Evolutionary conservation across 2,888 invertebrate species (phyloP), one percentile per base, ranked within the genome.

Genomic region (Plagodis pulveraria): DNA sequence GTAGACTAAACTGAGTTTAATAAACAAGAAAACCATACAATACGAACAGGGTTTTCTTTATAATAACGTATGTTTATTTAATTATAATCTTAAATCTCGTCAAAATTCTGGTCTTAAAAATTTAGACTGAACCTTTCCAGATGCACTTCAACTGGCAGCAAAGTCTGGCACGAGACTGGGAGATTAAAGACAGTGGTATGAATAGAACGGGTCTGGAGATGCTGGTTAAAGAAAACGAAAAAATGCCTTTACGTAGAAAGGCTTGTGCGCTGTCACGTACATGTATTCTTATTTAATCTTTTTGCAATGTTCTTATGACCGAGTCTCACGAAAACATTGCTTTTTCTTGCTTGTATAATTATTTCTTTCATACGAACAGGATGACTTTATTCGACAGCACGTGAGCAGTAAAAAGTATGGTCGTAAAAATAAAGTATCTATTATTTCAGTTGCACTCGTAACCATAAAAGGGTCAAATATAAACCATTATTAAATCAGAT

Each of bases 231-330:
- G 84, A 87, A 89, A 87, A 87, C 84, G 83, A 90, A 89, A 72
- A 89, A 90, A 87, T 80, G 74, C 77, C 83, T 84, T 84, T 85
- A 84, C 85, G 81, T 80, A 75, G 78, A 80, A 86, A 86, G 81
- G 78, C 84, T 84, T 83, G 84, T 84, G 80, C 83, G 78, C 87
- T 90, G 89, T 89, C 90, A 89, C 88, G 86, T 89, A 85, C 90
- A 85, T 80, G 81, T 83, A 81, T 85, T 87, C 83, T 89, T 89
- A 87, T 88, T 89, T 89, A 86, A 85, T 87, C 85, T 84, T 85
- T 89, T 89, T 91, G 83, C 81, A 71, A 71, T 69, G 78, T 81
- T 80, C 83, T 81, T 77, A 80, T 78, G 71, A 74, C 74, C 70
- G 66, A 67, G 73, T 77, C 78, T 77, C 75, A 74, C 73, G 71